Base-by-base conservation (phyloP, 2,888 invertebrate genomes). In the Meta bourneti region DNA sequence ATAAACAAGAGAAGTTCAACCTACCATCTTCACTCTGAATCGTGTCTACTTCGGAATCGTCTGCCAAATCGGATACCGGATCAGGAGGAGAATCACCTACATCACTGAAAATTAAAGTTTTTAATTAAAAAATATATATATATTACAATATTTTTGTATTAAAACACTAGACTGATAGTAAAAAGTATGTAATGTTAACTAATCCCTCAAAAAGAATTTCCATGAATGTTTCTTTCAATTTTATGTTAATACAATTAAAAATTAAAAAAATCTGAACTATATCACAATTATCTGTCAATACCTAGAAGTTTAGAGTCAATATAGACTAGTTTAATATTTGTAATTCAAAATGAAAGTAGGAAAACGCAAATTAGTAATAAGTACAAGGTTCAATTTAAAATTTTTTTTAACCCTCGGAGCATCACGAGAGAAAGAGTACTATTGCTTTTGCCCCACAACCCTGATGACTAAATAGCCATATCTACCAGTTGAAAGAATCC, bases 31-130 rank as follows among this genome's bases (percentile, higher is more conserved):
- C 97, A 72, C 94, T 97, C 96, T 93, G 97, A 96, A 95, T 93
- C 78, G 94, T 96, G 96, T 81, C 94, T n/a, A 96, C 96, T 95
- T 97, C 97, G 0, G 97, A 97, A 94, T 97, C 97, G 94, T 96
- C 95, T 7, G 91, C 72, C 94, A 97, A 96, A 94, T 97, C 97
- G 94, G 96, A 96, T 16, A 96, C 96, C 94, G 96, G 96, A 94
- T 97, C 97, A 6, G 96, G 96, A 5, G 97, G 97, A 6, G 97
- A 97, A 94, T 97, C 97, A n/a, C 96, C 97, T 90, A 97, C 96
- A 94, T 97, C 97, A 93, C 96, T 96, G 51, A 34, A 61, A 71
- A 11, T n/a, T 19, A 71, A 72, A 48, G 61, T 19, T 16, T 51
- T 49, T 51, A 52, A 5, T 78, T 13, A 34, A 48, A 77, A 48